Conservation (phyloP, 2,797 vertebrate species). For the Potorous gilbertii region DNA sequence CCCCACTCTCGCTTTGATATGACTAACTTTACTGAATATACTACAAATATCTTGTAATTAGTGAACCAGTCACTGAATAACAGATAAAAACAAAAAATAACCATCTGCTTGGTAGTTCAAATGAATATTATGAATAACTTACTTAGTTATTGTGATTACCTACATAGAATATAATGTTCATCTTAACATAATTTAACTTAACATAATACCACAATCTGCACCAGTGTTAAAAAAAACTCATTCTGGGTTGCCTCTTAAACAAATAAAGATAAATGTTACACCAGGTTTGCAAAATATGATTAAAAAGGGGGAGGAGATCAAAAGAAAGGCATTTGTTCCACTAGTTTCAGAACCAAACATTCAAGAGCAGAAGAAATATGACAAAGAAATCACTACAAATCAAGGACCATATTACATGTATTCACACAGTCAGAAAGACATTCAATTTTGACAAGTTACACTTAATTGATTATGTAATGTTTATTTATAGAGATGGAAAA, state of each 20-base stretch:
- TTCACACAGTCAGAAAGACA: neutral
- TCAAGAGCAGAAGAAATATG: neutral
- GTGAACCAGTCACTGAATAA: neutral
- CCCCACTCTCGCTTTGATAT: neutral
- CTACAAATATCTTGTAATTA: neutral
- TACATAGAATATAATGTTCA: neutral
- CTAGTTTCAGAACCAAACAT: neutral
- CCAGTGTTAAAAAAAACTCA: neutral
- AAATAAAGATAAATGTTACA: neutral
- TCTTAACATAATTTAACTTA: neutral
- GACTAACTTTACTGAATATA: neutral
- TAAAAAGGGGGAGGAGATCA: no score
- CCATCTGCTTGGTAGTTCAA: neutral
- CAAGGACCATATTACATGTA: neutral
- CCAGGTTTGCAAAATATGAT: neutral
- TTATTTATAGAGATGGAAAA: neutral
- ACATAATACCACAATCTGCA: neutral
- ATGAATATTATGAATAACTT: neutral
- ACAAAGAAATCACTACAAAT: neutral
- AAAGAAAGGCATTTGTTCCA: neutral
- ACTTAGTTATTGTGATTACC: neutral
- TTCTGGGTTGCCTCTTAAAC: neutral
- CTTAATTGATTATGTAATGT: neutral
- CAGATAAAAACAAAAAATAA: neutral
- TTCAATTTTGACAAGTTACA: neutral